Evolutionary conservation across 2,888 invertebrate genomes (phyloP).

Genomic region (Drosophila imparisetae): DNA sequence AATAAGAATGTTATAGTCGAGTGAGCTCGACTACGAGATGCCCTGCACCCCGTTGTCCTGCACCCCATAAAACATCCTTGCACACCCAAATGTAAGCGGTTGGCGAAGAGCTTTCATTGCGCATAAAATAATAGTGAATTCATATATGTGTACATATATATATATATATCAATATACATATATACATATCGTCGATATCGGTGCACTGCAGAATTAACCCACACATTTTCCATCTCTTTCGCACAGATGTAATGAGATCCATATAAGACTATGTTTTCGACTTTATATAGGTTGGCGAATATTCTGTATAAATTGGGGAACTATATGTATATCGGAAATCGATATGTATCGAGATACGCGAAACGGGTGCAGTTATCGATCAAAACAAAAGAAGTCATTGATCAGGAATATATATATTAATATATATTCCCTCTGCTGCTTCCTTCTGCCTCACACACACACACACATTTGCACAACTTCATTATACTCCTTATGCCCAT

Average conservation of each 20-base stretch:
- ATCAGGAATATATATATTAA: background rate
- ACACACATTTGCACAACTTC: background rate
- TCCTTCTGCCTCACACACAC: background rate
- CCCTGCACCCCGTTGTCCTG: background rate
- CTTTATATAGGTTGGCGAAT: fast-evolving
- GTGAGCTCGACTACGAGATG: background rate
- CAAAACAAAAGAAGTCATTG: background rate
- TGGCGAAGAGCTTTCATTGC: background rate
- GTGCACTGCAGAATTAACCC: too few relatives aligned
- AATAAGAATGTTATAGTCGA: background rate
- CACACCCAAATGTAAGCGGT: background rate
- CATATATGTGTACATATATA: too few relatives aligned
- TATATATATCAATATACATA: background rate
- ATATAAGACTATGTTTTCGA: background rate
- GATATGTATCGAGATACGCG: background rate
- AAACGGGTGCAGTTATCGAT: background rate
- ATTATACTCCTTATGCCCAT: background rate
- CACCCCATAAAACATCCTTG: background rate
- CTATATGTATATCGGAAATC: background rate
- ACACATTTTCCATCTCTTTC: background rate
- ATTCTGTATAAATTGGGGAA: background rate
- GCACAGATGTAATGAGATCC: background rate
- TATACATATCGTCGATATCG: background rate
- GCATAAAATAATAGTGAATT: background rate
- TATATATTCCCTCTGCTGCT: background rate